Percentiles rank a stretch among this genome's conserved stretches.
phyloP scores from a whole-genome alignment of 2,888 invertebrate genomes.

The Mellilla xanthometata region DNA sequence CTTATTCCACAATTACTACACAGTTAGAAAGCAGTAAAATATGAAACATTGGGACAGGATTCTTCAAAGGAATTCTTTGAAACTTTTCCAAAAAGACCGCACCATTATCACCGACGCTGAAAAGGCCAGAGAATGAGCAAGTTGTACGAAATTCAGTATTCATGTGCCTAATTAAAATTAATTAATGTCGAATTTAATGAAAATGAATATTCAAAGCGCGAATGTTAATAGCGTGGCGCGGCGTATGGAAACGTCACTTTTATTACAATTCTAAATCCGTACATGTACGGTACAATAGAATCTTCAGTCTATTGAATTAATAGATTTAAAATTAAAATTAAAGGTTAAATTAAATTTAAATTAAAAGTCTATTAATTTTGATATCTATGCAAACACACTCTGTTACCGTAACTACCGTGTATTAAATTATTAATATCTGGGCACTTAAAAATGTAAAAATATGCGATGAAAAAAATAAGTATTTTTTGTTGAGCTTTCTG shows the following conservation, averaged over 20 bases:
- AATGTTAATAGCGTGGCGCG: slow-evolving; percentile 10
- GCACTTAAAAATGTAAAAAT: no score
- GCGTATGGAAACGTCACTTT: slow-evolving; percentile 2
- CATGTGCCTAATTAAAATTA: slow-evolving; percentile 15
- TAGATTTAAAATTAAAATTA: no score
- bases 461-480: no score
- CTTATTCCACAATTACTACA: slow-evolving; percentile 1
- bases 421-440: no score
- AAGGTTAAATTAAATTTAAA: no score
- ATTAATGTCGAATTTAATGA: slow-evolving; percentile 16
- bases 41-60: slow-evolving; percentile 1
- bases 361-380: no score
- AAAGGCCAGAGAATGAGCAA: slow-evolving; percentile 5
- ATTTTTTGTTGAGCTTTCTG: no score
- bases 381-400: no score
- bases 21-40: slow-evolving; percentile 9
- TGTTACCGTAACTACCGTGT: no score
- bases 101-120: slow-evolving; percentile 4
- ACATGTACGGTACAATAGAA: slow-evolving; percentile 5
- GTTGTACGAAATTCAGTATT: slow-evolving; percentile 6
- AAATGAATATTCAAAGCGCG: slow-evolving; percentile 20
- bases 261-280: slow-evolving; percentile 2
- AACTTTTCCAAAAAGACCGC: slow-evolving; percentile 1
- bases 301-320: no score
- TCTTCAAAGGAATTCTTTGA: slow-evolving; percentile 5